A percentile compares a stretch with the other conserved stretches of the same genome.
phyloP scores from a whole-genome alignment of 2,797 vertebrate genomes.

The Myiotriccus ornatus region DNA sequence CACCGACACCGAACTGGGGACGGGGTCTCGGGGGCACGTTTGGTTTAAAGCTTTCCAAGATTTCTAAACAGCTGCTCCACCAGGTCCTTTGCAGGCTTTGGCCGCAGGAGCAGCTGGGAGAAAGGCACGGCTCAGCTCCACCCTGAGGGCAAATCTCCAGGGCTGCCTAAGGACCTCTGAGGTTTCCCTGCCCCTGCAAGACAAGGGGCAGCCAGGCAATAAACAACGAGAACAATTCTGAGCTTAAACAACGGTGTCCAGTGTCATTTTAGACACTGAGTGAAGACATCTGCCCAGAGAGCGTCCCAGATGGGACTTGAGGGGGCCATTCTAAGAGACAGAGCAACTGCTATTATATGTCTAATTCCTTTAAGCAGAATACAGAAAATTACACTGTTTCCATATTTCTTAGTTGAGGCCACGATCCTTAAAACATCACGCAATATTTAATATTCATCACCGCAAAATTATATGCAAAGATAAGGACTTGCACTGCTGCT shows the following conservation, averaged over 20 bases:
- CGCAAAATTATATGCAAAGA: neutral
- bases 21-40: neutral
- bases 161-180: neutral
- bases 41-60: neutral
- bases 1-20: accelerated
- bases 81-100: neutral
- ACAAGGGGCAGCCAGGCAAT: slow-evolving; percentile 33
- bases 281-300: slow-evolving; percentile 16
- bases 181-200: slow-evolving; percentile 12
- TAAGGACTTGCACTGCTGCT: neutral
- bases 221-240: slow-evolving; percentile 1
- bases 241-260: neutral
- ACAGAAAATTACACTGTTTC: neutral
- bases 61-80: neutral
- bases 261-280: slow-evolving; percentile 1
- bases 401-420: neutral
- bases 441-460: slow-evolving; percentile 1
- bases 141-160: neutral
- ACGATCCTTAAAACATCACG: neutral
- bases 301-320: neutral
- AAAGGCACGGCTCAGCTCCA: neutral
- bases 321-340: neutral
- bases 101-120: neutral
- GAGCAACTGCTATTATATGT: neutral
- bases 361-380: slow-evolving; percentile 13